Base-by-base conservation (phyloP, 2,888 invertebrate genomes). In the Sphaerophoria rueppellii region DNA sequence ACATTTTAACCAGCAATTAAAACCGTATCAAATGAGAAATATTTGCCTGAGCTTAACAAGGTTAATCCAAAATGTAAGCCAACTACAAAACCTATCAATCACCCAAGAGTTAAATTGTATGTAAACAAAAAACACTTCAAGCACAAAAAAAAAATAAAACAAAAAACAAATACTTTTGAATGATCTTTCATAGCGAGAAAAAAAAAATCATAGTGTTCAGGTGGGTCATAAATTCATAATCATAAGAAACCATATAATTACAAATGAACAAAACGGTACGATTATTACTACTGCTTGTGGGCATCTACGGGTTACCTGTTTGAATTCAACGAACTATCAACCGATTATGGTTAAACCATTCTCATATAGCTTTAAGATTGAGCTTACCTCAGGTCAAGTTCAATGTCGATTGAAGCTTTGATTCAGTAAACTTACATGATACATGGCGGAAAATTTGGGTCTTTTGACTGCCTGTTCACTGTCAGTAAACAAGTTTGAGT, bases 351-450 rank as follows among this genome's bases (percentile, higher is more conserved):
- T 34, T 40, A 34, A 11, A 9, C 43, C 48, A 16, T 16, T 16
- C 69, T 34, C 24, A 24, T 9, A 60, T 40, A 12, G 11, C 48
- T 9, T 46, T 6, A 6, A 24, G 24, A 37, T 43, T n/a, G 6
- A 55, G 14, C 43, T 16, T 48, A 72, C 54, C 11, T 65, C 61
- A 35, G 77, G 77, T 77, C 77, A 82, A 82, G 82, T 82, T 82
- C 82, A 82, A 52, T 72, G 82, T 24, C 76, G 34, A 67, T 46
- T 46, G 48, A 24, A 16, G 40, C 37, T 71, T 65, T 34, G 35
- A 32, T n/a, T 32, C 37, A 61, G 55, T 35, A 4, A 46, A 35
- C 48, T 4, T 24, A 6, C 4, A 11, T 14, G 6, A 16, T 5
- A 6, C 9, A 9, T 34, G 14, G 35, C 24, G 48, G 63, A 35